Evolutionary conservation across 2,797 vertebrate species (phyloP).

Genomic region (Anguilla megastoma): DNA sequence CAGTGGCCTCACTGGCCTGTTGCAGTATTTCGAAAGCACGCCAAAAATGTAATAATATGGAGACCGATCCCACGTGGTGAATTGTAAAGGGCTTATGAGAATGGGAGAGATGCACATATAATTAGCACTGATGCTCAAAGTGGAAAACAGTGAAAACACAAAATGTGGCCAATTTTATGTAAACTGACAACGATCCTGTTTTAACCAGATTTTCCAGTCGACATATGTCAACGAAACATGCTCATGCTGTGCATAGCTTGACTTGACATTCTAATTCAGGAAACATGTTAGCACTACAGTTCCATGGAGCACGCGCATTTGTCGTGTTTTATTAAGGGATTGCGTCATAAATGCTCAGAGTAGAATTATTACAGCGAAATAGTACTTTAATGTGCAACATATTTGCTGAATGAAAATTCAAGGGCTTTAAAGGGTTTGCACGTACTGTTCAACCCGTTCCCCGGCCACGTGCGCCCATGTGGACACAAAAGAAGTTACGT

Average conservation of each 20-base stretch:
- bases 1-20: conserved; percentile 1
- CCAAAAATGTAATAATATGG: conserved; percentile 31
- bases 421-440: background rate
- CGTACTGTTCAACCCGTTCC: background rate
- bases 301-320: background rate
- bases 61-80: conserved; percentile 12
- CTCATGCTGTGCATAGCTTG: background rate
- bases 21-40: conserved; percentile 3
- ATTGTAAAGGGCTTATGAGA: background rate
- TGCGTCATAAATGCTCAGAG: background rate
- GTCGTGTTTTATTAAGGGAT: background rate
- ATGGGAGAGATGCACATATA: background rate
- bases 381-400: background rate
- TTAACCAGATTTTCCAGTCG: background rate
- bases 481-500: conserved; percentile 30
- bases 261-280: background rate
- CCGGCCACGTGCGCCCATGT: conserved; percentile 27
- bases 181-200: background rate
- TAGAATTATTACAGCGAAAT: background rate
- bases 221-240: background rate
- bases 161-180: background rate
- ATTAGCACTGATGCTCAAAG: background rate
- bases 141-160: background rate
- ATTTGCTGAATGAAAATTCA: background rate
- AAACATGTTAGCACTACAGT: background rate